These are phyloP conservation scores for Acanthosepion lycidas DNA, from an alignment of 2,888 invertebrate species.

Conservation along the genomic window DNA sequence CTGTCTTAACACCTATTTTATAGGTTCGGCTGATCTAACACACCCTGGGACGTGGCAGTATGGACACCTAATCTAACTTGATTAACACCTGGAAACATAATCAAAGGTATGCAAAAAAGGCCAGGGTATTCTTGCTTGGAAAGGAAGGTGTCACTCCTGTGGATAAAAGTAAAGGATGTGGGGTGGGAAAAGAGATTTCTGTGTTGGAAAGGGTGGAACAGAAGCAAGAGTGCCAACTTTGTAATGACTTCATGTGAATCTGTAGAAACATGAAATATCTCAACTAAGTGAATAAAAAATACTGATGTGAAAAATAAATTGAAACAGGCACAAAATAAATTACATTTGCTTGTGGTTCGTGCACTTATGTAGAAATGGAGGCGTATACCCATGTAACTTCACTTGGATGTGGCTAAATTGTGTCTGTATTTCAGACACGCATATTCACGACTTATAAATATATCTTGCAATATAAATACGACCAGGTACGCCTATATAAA, in stretches of 20 bases:
- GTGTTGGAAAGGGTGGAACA: neutral
- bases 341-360: neutral
- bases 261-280: neutral
- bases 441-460: too few relatives aligned
- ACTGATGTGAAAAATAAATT: neutral
- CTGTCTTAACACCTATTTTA: neutral
- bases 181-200: neutral
- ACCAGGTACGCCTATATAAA: too few relatives aligned
- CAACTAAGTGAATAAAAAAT: neutral
- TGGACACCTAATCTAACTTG: constrained; percentile 20
- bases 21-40: neutral
- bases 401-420: too few relatives aligned
- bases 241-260: neutral
- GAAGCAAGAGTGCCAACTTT: neutral
- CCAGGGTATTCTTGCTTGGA: neutral
- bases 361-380: neutral
- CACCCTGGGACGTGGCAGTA: neutral
- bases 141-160: neutral
- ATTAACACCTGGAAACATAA: constrained; percentile 13
- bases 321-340: neutral
- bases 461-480: too few relatives aligned
- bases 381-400: neutral
- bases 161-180: neutral
- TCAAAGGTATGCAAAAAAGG: constrained; percentile 33
- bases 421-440: too few relatives aligned